Evolutionary conservation across 30 jellyfish, hydroid and myxozoan species (phyloP).

Genomic region (Clytia hemisphaerica): DNA sequence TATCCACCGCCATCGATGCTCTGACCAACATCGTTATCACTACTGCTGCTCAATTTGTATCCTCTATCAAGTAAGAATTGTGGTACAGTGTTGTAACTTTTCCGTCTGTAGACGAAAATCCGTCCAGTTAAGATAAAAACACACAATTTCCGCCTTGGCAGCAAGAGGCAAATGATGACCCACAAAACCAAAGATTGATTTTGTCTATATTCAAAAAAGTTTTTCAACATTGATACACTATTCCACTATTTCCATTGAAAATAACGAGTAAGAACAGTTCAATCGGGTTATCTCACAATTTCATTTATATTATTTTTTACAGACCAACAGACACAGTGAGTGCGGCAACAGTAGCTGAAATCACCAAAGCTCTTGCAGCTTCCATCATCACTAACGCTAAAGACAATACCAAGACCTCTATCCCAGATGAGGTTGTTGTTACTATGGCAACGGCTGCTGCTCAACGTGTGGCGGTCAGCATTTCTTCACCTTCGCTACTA

Average conservation of each 20-base stretch:
- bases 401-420: conserved; percentile 14
- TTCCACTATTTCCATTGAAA: too few relatives aligned
- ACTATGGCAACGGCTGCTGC: conserved; percentile 98
- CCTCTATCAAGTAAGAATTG: conserved; percentile 55
- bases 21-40: conserved; percentile 55
- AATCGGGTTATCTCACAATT: too few relatives aligned
- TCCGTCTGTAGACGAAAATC: too few relatives aligned
- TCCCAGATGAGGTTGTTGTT: conserved; percentile 91
- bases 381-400: conserved; percentile 73
- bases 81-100: too few relatives aligned
- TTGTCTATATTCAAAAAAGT: too few relatives aligned
- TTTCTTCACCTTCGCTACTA: background rate
- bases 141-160: too few relatives aligned
- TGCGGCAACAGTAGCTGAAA: conserved; percentile 91
- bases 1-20: conserved; percentile 19
- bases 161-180: too few relatives aligned
- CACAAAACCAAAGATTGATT: too few relatives aligned
- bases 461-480: conserved; percentile 83
- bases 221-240: too few relatives aligned
- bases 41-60: conserved; percentile 80
- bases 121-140: too few relatives aligned
- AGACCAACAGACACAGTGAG: conserved; percentile 84
- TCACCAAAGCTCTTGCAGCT: conserved; percentile 91
- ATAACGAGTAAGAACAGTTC: too few relatives aligned
- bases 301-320: background rate